A percentile compares a stretch with the other conserved stretches of the same genome.
phyloP scores from a whole-genome alignment of 2,797 vertebrate genomes.

The Silurus lanzhouensis region DNA sequence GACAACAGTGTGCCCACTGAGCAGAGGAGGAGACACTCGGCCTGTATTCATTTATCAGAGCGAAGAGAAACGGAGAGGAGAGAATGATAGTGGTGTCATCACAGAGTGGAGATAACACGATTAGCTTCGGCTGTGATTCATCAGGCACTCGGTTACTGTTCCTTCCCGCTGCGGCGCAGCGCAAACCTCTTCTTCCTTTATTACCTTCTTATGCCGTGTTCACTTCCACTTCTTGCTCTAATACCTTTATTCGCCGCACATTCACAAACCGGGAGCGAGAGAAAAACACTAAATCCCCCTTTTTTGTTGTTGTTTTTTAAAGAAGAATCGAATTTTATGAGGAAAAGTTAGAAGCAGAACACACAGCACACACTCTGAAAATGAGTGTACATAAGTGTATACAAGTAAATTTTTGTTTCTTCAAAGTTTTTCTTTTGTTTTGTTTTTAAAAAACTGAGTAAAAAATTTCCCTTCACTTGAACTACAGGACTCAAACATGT shows the following conservation, averaged over 20 bases:
- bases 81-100: constrained; percentile 59
- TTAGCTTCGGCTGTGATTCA: constrained; percentile 61
- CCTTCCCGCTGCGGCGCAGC: constrained; percentile 46
- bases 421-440: no score
- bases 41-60: constrained; percentile 56
- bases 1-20: constrained; percentile 48
- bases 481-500: no score
- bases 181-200: constrained; percentile 46
- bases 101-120: constrained; percentile 59
- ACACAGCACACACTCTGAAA: background rate
- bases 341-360: no score
- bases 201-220: constrained; percentile 33
- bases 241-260: constrained; percentile 33
- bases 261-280: background rate
- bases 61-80: constrained; percentile 46
- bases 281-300: background rate
- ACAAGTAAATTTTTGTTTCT: background rate
- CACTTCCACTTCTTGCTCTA: constrained; percentile 23
- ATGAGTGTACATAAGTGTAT: background rate
- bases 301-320: background rate
- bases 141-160: constrained; percentile 53
- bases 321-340: no score
- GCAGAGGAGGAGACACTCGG: constrained; percentile 49
- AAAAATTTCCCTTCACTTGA: no score
- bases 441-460: no score